A percentile compares a stretch with the other conserved stretches of the same genome.
phyloP scores from a whole-genome alignment of 2,797 vertebrate genomes.

The Anas bernieri region DNA sequence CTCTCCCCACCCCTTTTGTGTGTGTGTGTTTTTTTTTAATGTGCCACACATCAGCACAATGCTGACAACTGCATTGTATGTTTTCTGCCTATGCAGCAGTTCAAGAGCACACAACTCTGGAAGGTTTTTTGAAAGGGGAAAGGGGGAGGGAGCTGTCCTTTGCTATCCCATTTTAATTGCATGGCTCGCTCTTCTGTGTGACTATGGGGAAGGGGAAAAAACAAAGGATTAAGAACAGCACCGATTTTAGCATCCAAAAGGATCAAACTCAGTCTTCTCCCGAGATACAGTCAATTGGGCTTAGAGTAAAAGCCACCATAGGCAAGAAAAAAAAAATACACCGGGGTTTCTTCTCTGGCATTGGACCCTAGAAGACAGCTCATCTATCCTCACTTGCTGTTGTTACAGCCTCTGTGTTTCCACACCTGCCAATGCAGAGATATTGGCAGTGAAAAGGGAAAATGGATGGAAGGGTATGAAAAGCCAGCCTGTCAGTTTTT shows the following conservation, averaged over 20 bases:
- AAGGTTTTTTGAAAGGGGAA: constrained; percentile 32
- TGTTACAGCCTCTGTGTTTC: background rate
- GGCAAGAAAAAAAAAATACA: background rate
- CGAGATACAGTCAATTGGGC: background rate
- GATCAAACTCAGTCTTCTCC: background rate
- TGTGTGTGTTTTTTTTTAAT: background rate
- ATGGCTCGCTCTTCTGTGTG: background rate
- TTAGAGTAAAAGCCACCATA: background rate
- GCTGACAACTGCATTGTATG: constrained; percentile 52
- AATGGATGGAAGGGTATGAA: background rate
- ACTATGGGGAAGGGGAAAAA: background rate
- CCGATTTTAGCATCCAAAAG: background rate
- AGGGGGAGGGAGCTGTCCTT: constrained; percentile 48
- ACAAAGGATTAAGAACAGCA: background rate
- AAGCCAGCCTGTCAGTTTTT: background rate
- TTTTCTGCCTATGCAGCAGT: constrained; percentile 68
- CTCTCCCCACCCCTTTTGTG: constrained; percentile 58
- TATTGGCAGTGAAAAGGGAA: background rate
- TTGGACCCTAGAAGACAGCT: background rate
- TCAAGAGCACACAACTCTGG: constrained; percentile 40
- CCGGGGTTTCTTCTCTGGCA: background rate
- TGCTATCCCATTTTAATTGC: background rate
- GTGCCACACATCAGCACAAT: constrained; percentile 58
- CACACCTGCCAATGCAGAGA: background rate
- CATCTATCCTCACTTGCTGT: background rate